These are phyloP conservation scores for Bombus picipes DNA, from an alignment of 1,140 invertebrate genomes.

Conservation along the genomic window DNA sequence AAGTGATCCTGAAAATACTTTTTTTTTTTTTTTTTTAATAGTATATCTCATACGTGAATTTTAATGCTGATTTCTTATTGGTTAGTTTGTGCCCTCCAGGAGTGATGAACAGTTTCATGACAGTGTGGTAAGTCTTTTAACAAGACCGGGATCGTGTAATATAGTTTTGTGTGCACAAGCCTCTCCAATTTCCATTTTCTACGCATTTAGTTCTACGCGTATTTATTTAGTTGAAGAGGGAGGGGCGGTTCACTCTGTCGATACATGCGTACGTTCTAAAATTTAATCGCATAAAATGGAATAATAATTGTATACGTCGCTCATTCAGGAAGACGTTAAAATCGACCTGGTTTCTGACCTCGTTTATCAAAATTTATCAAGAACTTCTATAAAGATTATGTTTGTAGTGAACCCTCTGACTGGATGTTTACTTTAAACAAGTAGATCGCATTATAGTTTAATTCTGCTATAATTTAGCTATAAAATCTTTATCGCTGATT, in stretches of 20 bases:
- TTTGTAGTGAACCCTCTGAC: constrained; percentile 37
- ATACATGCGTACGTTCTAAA: neutral
- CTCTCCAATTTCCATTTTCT: constrained; percentile 73
- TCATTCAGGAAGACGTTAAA: neutral
- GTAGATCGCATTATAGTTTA: constrained; percentile 46
- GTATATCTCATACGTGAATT: constrained; percentile 63
- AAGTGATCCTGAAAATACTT: constrained; percentile 54
- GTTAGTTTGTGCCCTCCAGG: constrained; percentile 91
- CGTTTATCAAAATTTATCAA: neutral
- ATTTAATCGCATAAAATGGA: neutral
- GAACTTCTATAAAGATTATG: neutral
- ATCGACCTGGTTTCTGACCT: neutral
- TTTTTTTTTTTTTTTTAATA: constrained; percentile 51
- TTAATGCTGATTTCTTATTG: constrained; percentile 82
- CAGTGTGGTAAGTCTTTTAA: constrained; percentile 90
- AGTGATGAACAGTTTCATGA: constrained; percentile 94
- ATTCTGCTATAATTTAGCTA: neutral
- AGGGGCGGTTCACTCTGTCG: constrained; percentile 26
- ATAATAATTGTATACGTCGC: too few species aligned
- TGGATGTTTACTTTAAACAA: constrained; percentile 11
- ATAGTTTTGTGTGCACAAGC: constrained; percentile 84
- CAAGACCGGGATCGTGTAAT: constrained; percentile 78
- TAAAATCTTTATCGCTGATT: neutral
- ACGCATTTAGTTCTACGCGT: constrained; percentile 23
- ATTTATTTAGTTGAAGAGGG: constrained; percentile 37